These are phyloP conservation scores for Dasypolia templi DNA, from an alignment of 2,888 invertebrate species.

Conservation along the genomic window DNA sequence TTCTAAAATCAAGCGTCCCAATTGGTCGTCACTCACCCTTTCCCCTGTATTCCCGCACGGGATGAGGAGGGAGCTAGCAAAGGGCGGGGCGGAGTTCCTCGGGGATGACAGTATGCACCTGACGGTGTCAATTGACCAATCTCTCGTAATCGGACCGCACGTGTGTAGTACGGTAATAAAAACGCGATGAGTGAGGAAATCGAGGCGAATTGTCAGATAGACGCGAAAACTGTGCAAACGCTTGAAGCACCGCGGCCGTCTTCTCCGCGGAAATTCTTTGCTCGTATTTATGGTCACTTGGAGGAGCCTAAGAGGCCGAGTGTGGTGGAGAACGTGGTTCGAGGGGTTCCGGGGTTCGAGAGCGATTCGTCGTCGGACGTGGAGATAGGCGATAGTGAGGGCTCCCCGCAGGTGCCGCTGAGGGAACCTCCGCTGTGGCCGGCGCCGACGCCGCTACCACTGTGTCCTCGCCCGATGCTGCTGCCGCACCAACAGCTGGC, in stretches of 20 bases:
- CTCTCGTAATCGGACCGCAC: conserved; percentile 72
- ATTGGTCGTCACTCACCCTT: conserved; percentile 79
- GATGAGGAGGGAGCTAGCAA: conserved; percentile 72
- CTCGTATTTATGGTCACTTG: conserved; percentile 94
- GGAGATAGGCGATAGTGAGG: conserved; percentile 81
- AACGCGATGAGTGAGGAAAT: conserved; percentile 74
- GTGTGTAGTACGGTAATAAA: conserved; percentile 64
- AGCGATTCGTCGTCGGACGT: conserved; percentile 88
- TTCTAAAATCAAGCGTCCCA: conserved; percentile 53
- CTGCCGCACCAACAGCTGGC: conserved; percentile 89
- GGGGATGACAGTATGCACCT: conserved; percentile 78
- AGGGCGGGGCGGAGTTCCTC: conserved; percentile 76
- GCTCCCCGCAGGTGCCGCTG: conserved; percentile 56
- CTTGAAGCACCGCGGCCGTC: conserved; percentile 90
- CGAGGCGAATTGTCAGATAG: conserved; percentile 65
- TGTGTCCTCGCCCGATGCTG: conserved; percentile 85
- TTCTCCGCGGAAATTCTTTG: conserved; percentile 95
- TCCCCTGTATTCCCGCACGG: conserved; percentile 70
- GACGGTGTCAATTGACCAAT: conserved; percentile 83
- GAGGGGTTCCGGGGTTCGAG: conserved; percentile 66
- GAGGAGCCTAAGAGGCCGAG: conserved; percentile 84
- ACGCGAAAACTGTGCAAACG: conserved; percentile 72
- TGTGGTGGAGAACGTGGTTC: conserved; percentile 68
- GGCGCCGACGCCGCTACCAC: conserved; percentile 83
- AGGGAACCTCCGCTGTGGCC: conserved; percentile 77